Base-by-base conservation (phyloP, 2,797 vertebrate species). In the Rhynchonycteris naso region DNA sequence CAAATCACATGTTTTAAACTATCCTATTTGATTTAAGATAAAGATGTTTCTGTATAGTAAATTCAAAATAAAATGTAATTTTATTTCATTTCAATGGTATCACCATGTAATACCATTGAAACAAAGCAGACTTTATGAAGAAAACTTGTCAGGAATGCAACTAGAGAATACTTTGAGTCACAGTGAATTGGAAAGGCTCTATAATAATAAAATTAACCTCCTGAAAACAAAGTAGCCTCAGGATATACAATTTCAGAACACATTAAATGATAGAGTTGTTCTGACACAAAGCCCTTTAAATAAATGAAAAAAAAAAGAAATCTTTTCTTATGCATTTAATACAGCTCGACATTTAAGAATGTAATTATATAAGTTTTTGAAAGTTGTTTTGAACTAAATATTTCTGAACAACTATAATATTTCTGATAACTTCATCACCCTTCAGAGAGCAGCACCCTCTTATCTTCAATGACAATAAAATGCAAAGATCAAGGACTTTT, bases 191-290 rank as follows among this genome's bases (percentile, higher is more conserved):
- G 15, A 79, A 93, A 86, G 28, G 26, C 87, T 83, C 82, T 96
- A 88, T 86, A 96, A 87, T 56, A 93, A 92, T 92, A 83, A 95
- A 97, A 94, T 95, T 92, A 95, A 94, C 16, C 54, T 96, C 68
- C 54, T 21, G 12, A 50, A 96, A 95, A 63, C 9, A 2, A 63
- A 78, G 43, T 83, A 68, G 83, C 88, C 82, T 94, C 65, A 58
- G 88, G 87, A 63, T 71, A 95, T 43, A 69, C 6, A 82, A 85
- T 88, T 63, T 72, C 38, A 63, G 38, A 93, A 83, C 61, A 90
- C 21, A 90, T 43, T 76, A 72, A 85, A 86, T 19, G 10, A 83
- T 89, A 38, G 5, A 43, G 14, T 84, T 88, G n/a, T 71, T 95
- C 92, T 91, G 38, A 88, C n/a, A 72, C 9, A 7, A 19, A 63